These are phyloP conservation scores for Catharus bicknelli DNA, from an alignment of 2,113 vertebrate genomes.

Conservation along the genomic window DNA sequence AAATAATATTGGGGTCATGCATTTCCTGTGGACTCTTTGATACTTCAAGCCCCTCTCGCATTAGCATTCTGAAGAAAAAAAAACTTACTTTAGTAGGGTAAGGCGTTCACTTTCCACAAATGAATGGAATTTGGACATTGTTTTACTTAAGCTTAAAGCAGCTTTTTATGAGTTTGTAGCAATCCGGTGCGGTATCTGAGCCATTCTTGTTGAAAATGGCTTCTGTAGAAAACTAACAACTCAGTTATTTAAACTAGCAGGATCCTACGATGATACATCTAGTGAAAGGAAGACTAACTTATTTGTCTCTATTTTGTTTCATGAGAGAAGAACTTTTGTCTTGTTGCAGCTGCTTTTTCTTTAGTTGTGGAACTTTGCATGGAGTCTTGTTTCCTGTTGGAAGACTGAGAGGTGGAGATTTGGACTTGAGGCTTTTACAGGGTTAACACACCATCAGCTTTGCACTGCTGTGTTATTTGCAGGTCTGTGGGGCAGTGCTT, in stretches of 20 bases:
- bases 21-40: conserved; percentile 86
- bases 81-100: conserved; percentile 77
- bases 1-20: conserved; percentile 80
- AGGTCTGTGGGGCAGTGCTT: conserved; percentile 77
- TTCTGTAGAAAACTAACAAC: conserved; percentile 80
- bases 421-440: conserved; percentile 77
- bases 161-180: conserved; percentile 84
- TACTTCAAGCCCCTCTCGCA: conserved; percentile 80
- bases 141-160: conserved; percentile 84
- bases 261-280: conserved; percentile 79
- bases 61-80: conserved; percentile 80
- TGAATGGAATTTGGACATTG: conserved; percentile 79
- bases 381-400: conserved; percentile 66
- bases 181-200: conserved; percentile 81
- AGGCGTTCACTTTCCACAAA: conserved; percentile 78
- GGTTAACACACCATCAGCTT: conserved; percentile 74
- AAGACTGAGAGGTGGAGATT: conserved; percentile 72
- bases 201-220: conserved; percentile 81
- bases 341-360: conserved; percentile 79
- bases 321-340: conserved; percentile 75
- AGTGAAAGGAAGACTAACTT: conserved; percentile 80
- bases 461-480: conserved; percentile 71
- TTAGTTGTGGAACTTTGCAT: conserved; percentile 78
- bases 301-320: conserved; percentile 80
- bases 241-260: conserved; percentile 82